A percentile compares a stretch with the other conserved stretches of the same genome.
phyloP scores from a whole-genome alignment of 2,888 invertebrate species.

The Sminthurides aquaticus region DNA sequence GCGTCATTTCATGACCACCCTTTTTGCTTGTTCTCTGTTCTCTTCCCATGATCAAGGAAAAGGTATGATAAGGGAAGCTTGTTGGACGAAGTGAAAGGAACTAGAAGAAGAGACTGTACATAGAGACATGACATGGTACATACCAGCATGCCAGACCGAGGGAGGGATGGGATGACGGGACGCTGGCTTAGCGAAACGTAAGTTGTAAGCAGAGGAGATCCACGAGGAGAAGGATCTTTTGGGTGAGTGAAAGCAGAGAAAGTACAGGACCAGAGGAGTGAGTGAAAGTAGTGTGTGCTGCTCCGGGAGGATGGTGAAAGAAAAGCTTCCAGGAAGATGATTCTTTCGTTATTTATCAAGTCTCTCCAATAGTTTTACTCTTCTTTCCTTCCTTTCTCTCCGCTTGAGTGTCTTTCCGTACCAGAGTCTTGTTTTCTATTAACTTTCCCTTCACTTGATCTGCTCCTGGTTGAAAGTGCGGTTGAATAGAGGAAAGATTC shows the following conservation, averaged over 20 bases:
- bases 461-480: background rate
- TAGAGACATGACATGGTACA: no score
- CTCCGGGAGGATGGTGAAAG: background rate
- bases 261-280: no score
- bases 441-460: constrained; percentile 7
- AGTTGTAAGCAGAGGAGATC: background rate
- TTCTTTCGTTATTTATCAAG: constrained; percentile 10
- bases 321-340: background rate
- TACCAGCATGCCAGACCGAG: no score
- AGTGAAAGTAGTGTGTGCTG: background rate
- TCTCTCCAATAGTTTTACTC: background rate
- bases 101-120: no score
- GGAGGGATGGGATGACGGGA: no score
- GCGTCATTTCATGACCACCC: no score
- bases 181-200: background rate
- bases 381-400: background rate
- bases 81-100: no score
- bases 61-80: no score
- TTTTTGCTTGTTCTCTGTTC: no score
- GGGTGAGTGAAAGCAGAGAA: constrained; percentile 1
- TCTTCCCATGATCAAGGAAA: no score
- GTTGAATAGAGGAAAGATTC: background rate
- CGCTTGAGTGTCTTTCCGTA: background rate
- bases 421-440: constrained; percentile 4
- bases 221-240: background rate